Evolutionary conservation across 1,140 invertebrate species (phyloP), one percentile per base, ranked within the genome.

Genomic region (Aradophagus sp.): DNA sequence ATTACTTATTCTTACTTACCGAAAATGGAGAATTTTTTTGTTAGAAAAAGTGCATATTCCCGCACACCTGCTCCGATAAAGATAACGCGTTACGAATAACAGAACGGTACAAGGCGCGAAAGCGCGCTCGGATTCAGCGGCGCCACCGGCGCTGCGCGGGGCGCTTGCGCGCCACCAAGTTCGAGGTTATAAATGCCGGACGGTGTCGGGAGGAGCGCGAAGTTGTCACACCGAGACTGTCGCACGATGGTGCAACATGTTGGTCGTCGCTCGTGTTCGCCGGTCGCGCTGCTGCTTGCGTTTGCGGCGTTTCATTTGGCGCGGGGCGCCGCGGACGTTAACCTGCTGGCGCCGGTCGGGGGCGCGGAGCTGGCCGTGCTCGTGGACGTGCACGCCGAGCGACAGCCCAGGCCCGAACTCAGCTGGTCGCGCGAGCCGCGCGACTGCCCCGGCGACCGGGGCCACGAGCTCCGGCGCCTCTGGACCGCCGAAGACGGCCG

Each of bases 241-340:
- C 75, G 79, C 79, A 84, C 75, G 78, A 84, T 84, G 81, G 81
- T 81, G 81, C 81, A 79, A 77, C 80, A 77, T 83, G 80, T 81
- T 77, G 77, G 65, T 74, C 56, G 65, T 74, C 56, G 73, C 45
- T 65, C 70, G 70, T 66, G 59, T 50, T 74, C 52, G 68, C 73
- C 77, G 77, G 77, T 73, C 75, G 71, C 73, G 73, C 65, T 81
- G 78, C 74, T 80, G 48, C 52, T 81, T 72, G 61, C 80, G 76
- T 42, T 79, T 47, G 63, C 50, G 53, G 15, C 74, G 63, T 63
- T 76, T 73, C 71, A 81, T 38, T 55, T 78, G 71, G 73, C 62
- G 32, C 77, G 70, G 32, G 59, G 47, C 15, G 26, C 65, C 29
- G 45, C 56, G 45, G 71, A 75, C 8, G 55, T 50, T 26, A 32